phyloP scores from a whole-genome alignment of 2,113 vertebrate genomes.

The Rynchops niger region DNA sequence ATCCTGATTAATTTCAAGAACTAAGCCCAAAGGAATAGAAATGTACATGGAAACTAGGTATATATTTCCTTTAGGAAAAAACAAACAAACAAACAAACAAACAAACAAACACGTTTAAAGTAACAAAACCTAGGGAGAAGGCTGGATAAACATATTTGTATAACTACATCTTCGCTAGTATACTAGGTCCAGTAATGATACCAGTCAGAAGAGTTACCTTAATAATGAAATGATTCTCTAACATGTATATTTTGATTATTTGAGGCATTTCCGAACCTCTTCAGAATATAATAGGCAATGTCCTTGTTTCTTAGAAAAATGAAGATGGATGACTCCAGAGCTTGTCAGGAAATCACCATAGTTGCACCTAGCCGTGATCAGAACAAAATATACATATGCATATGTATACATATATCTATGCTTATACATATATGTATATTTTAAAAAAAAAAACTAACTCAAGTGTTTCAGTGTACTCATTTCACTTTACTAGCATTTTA shows the following conservation, averaged over 20 bases:
- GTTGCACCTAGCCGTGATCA: not conserved
- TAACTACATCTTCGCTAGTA: not conserved
- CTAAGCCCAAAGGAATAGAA: not conserved
- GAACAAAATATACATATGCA: not conserved
- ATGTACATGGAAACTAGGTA: not conserved
- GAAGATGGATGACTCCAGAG: not conserved
- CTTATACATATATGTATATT: not conserved
- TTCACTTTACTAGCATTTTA: not conserved
- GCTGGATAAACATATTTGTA: not conserved
- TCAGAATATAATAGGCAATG: not conserved
- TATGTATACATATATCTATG: accelerated
- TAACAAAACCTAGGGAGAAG: not conserved
- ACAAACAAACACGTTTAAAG: not conserved
- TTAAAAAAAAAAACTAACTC: not conserved
- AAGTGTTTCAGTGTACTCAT: not conserved
- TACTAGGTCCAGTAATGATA: not conserved
- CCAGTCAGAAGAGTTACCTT: not conserved
- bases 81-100: not conserved
- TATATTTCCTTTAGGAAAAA: not conserved
- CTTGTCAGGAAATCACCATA: not conserved
- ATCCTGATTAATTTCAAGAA: not conserved
- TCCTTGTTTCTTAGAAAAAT: not conserved
- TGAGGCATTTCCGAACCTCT: not conserved
- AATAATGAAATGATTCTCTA: not conserved
- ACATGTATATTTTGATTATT: not conserved